A percentile compares a stretch with the other conserved stretches of the same genome.
Conservation (phyloP, 1,140 invertebrate genomes). For the Solen grandis region DNA sequence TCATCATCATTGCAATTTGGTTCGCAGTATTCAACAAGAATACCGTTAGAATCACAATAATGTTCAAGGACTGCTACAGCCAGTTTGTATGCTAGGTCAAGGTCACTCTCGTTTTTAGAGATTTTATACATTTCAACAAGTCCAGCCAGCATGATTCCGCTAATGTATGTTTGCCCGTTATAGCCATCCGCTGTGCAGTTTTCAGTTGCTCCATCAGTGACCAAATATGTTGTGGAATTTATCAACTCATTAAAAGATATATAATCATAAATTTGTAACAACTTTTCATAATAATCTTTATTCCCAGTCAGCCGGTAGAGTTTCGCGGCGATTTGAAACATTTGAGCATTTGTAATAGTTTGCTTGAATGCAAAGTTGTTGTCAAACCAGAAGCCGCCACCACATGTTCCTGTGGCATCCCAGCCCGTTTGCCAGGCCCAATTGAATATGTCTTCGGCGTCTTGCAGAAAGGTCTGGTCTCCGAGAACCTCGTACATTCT, state of each 20-base stretch:
- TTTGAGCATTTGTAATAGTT: conserved; percentile 63
- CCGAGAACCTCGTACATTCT: conserved; percentile 61
- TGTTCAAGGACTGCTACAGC: conserved; percentile 50
- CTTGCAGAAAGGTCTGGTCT: conserved; percentile 49
- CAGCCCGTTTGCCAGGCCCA: conserved; percentile 68
- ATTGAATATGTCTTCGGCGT: conserved; percentile 57
- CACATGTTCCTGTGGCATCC: conserved; percentile 54
- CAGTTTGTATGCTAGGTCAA: conserved; percentile 56
- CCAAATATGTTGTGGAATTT: conserved; percentile 54
- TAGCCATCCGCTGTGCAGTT: conserved; percentile 30
- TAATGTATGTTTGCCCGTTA: conserved; percentile 59
- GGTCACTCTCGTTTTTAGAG: conserved; percentile 19
- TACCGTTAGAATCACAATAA: conserved; percentile 51
- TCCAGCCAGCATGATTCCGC: conserved; percentile 58
- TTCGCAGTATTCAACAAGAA: conserved; percentile 63
- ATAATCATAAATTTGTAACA: conserved; percentile 52
- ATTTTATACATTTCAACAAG: conserved; percentile 64
- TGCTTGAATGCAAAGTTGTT: conserved; percentile 55
- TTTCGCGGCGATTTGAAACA: conserved; percentile 54
- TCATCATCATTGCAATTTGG: conserved; percentile 62
- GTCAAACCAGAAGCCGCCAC: conserved; percentile 65
- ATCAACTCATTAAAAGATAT: conserved; percentile 59
- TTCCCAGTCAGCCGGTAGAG: conserved; percentile 57
- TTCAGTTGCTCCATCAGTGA: conserved; percentile 44
- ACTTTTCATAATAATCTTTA: conserved; percentile 30